Base-by-base conservation (phyloP, 2,113 vertebrate genomes). In the Nothoprocta pentlandii region DNA sequence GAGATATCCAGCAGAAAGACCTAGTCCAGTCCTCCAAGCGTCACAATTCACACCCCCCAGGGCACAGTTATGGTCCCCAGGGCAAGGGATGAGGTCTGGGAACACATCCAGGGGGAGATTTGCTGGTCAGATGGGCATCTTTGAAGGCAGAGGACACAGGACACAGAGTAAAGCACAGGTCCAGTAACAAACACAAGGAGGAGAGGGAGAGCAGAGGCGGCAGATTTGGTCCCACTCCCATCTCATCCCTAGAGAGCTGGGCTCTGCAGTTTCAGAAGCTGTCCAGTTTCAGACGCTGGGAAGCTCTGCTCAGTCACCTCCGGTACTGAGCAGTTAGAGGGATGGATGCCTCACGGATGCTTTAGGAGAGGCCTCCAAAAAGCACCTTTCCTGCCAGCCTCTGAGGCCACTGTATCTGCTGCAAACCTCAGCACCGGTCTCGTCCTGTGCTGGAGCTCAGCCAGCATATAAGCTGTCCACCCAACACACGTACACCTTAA, bases 81-180 rank as follows among this genome's bases (percentile, higher is more conserved):
- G 30, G 47, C 77, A 32, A 79, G 30, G 76, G 20, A 21, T 79
- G 19, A 41, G 17, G 10, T n/a, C 44, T 41, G 2, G 2, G 28
- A 22, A 3, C 16, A 59, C n/a, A n/a, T 3, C 21, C 19, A 13
- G 54, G 36, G 21, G 16, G 49, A 70, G 67, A 62, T 19, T 42
- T 21, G 7, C 9, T 20, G 2, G 15, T 32, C 6, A 2, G 21
- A 6, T 3, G 6, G 13, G 17, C 9, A n/a, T 3, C 3, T 39
- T 20, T 6, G 10, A 26, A 64, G 47, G 30, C 19, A 83, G 76
- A 54, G 8, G 42, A 75, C 63, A 73, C 46, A 59, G 64, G 28
- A 32, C 28, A 26, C 47, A 59, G 26, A 32, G 34, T 10, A 34
- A 80, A 75, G 10, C 75, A 4, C 39, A 25, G 32, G 11, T 58